Evolutionary conservation across 2,888 invertebrate genomes (phyloP).

Genomic region (Parapristionchus giblindavisi): DNA sequence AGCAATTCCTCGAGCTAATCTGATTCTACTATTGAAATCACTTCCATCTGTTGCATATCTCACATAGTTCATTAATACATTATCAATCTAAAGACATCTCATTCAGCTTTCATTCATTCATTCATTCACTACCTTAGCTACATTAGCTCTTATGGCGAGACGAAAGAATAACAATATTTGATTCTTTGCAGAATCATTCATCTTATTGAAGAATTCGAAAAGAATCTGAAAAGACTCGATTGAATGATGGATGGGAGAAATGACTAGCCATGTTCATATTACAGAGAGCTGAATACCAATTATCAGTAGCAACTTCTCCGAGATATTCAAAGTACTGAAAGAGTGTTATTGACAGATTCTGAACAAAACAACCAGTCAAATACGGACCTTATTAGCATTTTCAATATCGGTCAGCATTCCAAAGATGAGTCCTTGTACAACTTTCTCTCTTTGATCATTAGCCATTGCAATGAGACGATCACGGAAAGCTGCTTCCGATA

Average conservation of each 20-base stretch:
- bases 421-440: constrained; percentile 27
- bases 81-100: constrained; percentile 12
- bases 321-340: constrained; percentile 34
- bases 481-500: constrained; percentile 22
- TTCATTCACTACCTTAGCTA: not conserved
- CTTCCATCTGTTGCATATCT: constrained; percentile 33
- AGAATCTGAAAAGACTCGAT: constrained; percentile 7
- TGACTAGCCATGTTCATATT: constrained; percentile 36
- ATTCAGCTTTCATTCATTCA: not conserved
- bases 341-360: not conserved
- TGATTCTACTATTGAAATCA: constrained; percentile 24
- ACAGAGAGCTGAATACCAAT: constrained; percentile 26
- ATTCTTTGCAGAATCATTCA: constrained; percentile 26
- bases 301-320: constrained; percentile 28
- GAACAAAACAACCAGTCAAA: not conserved
- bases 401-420: constrained; percentile 27
- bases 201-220: constrained; percentile 31
- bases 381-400: constrained; percentile 13
- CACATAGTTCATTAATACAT: constrained; percentile 34
- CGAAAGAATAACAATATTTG: constrained; percentile 29
- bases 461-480: constrained; percentile 23
- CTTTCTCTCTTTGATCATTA: constrained; percentile 11
- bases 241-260: not conserved
- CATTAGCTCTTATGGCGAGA: constrained; percentile 18
- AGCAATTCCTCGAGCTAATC: constrained; percentile 9